Percentiles rank a stretch among this genome's conserved stretches.
phyloP scores from a whole-genome alignment of 1,140 invertebrate genomes.

The Stegodyphus mimosarum region DNA sequence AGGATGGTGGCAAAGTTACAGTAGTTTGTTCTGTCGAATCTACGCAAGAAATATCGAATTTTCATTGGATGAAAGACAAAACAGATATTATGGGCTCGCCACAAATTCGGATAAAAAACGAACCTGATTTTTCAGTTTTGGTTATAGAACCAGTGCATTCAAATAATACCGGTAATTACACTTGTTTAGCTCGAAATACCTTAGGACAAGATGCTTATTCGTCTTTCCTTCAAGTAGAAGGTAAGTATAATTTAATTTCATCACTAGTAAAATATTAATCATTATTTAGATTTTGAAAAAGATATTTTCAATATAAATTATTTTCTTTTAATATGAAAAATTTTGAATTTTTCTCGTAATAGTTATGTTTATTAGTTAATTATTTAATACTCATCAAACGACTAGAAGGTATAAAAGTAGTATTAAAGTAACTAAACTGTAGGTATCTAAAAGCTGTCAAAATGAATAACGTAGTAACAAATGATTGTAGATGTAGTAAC shows the following conservation, averaged over 20 bases:
- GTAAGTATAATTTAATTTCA: slow-evolving; percentile 17
- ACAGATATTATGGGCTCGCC: neutral
- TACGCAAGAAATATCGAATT: neutral
- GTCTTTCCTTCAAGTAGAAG: slow-evolving; percentile 61
- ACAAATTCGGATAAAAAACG: slow-evolving; percentile 34
- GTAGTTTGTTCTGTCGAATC: slow-evolving; percentile 31
- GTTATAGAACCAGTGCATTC: slow-evolving; percentile 66
- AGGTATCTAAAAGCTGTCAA: no score
- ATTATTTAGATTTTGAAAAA: no score
- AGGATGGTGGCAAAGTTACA: slow-evolving; percentile 8
- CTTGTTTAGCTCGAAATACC: slow-evolving; percentile 73
- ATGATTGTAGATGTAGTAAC: no score
- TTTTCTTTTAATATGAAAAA: no score
- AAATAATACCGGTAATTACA: slow-evolving; percentile 74
- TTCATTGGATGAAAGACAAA: slow-evolving; percentile 42
- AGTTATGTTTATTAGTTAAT: no score
- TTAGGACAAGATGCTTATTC: slow-evolving; percentile 65
- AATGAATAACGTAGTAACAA: no score
- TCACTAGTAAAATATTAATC: no score
- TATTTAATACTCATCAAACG: no score
- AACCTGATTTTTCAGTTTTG: slow-evolving; percentile 62
- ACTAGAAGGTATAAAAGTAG: no score
- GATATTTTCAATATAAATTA: no score
- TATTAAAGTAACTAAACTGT: no score
- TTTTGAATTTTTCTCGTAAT: no score